These are phyloP conservation scores for Formica exsecta DNA, from an alignment of 1,140 invertebrate species.

Conservation along the genomic window DNA sequence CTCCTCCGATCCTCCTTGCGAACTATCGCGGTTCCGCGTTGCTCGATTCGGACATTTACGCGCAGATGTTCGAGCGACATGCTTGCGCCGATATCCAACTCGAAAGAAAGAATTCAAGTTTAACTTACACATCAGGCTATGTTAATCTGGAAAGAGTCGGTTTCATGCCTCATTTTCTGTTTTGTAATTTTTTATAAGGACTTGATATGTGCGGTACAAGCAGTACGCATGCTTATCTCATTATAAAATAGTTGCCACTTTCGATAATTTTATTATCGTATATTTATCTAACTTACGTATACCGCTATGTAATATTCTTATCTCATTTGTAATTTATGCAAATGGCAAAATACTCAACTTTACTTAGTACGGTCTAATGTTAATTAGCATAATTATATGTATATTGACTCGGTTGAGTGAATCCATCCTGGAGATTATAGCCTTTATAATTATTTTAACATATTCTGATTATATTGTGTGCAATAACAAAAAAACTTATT, in stretches of 20 bases:
- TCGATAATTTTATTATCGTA: constrained; percentile 38
- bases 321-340: constrained; percentile 50
- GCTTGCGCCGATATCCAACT: constrained; percentile 3
- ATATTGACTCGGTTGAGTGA: constrained; percentile 38
- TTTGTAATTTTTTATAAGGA: not conserved
- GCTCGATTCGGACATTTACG: not conserved
- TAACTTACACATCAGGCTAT: not conserved
- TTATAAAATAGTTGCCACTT: not conserved
- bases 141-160: not conserved
- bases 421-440: not conserved
- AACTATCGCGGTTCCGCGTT: constrained; percentile 44
- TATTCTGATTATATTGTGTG: constrained; percentile 19
- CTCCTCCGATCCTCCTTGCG: not conserved
- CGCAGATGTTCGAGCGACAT: constrained; percentile 33
- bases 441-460: not conserved
- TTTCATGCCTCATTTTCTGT: not conserved
- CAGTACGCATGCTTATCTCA: not conserved
- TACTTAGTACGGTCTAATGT: constrained; percentile 23
- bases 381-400: constrained; percentile 54
- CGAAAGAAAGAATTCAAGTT: constrained; percentile 2
- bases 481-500: not conserved
- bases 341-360: constrained; percentile 33
- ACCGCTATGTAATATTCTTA: not conserved
- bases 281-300: not conserved
- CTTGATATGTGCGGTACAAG: not conserved